Evolutionary conservation across 2,888 invertebrate species (phyloP).

Genomic region (Tetanocera ferruginea): DNA sequence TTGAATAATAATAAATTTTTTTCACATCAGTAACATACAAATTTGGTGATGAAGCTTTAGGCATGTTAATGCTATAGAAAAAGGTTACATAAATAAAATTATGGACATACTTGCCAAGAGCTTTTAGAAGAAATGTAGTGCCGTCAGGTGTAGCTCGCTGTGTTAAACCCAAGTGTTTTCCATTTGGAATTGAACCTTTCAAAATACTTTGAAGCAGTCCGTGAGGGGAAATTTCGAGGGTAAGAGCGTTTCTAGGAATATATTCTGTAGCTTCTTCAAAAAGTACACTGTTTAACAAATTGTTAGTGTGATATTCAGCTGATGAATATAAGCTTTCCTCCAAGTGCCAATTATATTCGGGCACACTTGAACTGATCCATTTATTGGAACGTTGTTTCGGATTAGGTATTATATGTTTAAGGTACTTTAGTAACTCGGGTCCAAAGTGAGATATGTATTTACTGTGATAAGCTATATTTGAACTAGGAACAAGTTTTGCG

Average conservation of each 20-base stretch:
- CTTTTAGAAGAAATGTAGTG: conserved; percentile 65
- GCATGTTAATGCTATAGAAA: too few relatives aligned
- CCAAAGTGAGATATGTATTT: conserved; percentile 81
- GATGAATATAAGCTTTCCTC: conserved; percentile 76
- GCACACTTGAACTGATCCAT: conserved; percentile 91
- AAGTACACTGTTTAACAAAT: conserved; percentile 76
- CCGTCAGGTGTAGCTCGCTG: conserved; percentile 73
- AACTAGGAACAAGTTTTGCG: conserved; percentile 86
- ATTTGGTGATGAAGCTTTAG: too few relatives aligned
- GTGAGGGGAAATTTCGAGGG: conserved; percentile 80
- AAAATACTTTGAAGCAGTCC: conserved; percentile 78
- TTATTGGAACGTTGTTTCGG: conserved; percentile 78
- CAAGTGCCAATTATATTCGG: conserved; percentile 79
- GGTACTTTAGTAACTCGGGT: conserved; percentile 76
- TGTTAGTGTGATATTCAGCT: conserved; percentile 91
- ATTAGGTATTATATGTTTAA: conserved; percentile 76
- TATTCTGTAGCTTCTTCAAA: conserved; percentile 76
- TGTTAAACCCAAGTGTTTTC: conserved; percentile 74
- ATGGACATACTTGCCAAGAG: conserved; percentile 71
- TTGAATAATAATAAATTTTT: too few relatives aligned
- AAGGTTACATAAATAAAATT: too few relatives aligned
- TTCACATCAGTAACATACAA: too few relatives aligned
- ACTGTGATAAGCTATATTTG: conserved; percentile 92
- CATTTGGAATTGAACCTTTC: conserved; percentile 73
- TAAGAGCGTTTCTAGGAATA: conserved; percentile 76